Evolutionary conservation across 2,113 vertebrate species (phyloP), one percentile per base, ranked within the genome.

Genomic region (Megaceryle maxima): DNA sequence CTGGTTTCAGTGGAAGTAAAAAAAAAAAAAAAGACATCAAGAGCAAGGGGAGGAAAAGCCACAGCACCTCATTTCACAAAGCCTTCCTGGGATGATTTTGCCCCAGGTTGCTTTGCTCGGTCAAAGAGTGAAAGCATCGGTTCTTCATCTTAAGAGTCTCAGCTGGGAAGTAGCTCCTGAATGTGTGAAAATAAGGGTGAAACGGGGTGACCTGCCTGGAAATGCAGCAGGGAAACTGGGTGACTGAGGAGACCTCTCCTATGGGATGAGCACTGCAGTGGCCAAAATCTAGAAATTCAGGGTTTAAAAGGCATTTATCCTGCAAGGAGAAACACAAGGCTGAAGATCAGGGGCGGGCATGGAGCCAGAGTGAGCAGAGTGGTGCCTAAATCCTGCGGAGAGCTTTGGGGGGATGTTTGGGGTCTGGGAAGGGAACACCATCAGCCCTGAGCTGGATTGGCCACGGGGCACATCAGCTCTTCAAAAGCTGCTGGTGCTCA

Each of bases 171-270:
- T 13, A 53, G 57, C 46, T 43, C 46, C 46, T 48, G 74, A 53
- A 6, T 75, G 19, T 26, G 8, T 5, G 35, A 50, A 94, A 94
- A 88, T 20, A 13, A 24, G 18, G 44, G 13, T 83, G 41, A 68
- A 64, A 64, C 0, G 6, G 33, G 28, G 24, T 24, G 46, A 43
- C 10, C 43, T 46, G 51, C 19, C 24, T 44, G 31, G 56, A 77
- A 80, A 86, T 6, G 31, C 46, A 39, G 50, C 0, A 0, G 17
- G 29, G 29, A 48, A 70, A 60, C 0, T 0, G 1, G 1, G 2
- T 0, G 10, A 60, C 2, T 6, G 26, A 39, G 17, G 43, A 41
- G 10, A 44, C 1, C 3, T 16, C n/a, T 76, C 15, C 3, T 1
- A 3, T 0, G 35, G 26, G 10, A 6, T 14, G 22, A 84, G 63